Evolutionary conservation across 2,888 invertebrate species (phyloP).

Genomic region (Miltochrista miniata): DNA sequence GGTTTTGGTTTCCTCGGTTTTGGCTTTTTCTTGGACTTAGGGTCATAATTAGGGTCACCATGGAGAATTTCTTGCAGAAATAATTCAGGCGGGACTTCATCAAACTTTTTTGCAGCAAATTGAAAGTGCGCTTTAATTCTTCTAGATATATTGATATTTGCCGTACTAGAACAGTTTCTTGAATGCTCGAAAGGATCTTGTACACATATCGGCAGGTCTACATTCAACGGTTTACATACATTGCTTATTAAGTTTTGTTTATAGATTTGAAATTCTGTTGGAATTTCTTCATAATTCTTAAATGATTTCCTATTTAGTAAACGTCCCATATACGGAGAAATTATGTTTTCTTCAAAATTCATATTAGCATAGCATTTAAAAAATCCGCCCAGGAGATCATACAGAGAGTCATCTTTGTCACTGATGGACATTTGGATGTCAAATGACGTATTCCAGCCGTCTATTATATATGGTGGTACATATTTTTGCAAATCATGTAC

Average conservation of each 20-base stretch:
- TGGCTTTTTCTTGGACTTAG: background rate
- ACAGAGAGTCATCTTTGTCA: constrained; percentile 43
- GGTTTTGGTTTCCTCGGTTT: constrained; percentile 2
- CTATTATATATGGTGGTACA: constrained; percentile 49
- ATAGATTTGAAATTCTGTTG: constrained; percentile 61
- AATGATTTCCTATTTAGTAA: constrained; percentile 62
- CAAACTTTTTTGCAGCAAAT: constrained; percentile 40
- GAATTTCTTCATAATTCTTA: constrained; percentile 41
- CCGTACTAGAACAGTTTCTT: constrained; percentile 68
- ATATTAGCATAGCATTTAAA: constrained; percentile 85
- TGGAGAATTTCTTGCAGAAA: constrained; percentile 40
- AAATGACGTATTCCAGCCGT: constrained; percentile 85
- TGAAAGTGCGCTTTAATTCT: constrained; percentile 36
- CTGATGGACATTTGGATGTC: constrained; percentile 30
- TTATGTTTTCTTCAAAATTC: constrained; percentile 77
- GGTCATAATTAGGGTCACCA: constrained; percentile 9
- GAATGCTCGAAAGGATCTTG: constrained; percentile 86
- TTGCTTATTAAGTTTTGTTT: constrained; percentile 45
- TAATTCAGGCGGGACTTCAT: constrained; percentile 21
- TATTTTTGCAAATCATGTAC: constrained; percentile 72
- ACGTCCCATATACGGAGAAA: constrained; percentile 84
- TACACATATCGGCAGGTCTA: constrained; percentile 71
- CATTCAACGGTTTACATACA: constrained; percentile 46
- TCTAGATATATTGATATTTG: constrained; percentile 39
- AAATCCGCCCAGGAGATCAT: constrained; percentile 84